phyloP scores from a whole-genome alignment of 2,113 vertebrate species.

The Neomonachus schauinslandi region DNA sequence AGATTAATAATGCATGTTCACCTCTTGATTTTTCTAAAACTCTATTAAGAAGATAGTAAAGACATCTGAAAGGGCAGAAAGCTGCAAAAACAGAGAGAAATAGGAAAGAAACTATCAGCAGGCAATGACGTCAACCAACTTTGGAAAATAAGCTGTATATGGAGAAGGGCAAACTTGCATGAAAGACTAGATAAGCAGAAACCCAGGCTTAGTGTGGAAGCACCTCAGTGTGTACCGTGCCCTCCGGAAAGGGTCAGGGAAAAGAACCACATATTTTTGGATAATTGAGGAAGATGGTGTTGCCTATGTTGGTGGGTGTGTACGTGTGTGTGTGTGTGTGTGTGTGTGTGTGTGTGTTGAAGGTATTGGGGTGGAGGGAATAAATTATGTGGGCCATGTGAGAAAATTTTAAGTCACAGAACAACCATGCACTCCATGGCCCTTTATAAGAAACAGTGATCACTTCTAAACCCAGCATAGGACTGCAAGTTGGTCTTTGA shows the following conservation, averaged over 20 bases:
- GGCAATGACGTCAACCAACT: not conserved
- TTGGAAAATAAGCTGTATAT: not conserved
- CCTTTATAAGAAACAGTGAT: not conserved
- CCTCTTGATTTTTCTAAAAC: not conserved
- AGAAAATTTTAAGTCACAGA: not conserved
- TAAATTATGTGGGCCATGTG: not conserved
- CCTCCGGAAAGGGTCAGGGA: not conserved
- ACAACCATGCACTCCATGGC: not conserved
- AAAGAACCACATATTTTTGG: not conserved
- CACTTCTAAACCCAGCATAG: not conserved
- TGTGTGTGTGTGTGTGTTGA: not conserved
- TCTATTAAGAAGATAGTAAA: not conserved
- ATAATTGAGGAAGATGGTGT: not conserved
- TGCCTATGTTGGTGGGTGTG: not conserved
- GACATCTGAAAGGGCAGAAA: not conserved
- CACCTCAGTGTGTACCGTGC: rapidly evolving
- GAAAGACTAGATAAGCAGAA: not conserved
- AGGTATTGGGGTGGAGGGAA: not conserved
- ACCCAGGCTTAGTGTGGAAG: not conserved
- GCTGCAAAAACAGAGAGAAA: not conserved
- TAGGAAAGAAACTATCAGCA: not conserved
- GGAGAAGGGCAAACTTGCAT: not conserved
- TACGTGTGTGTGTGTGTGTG: not conserved
- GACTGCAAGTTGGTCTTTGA: not conserved
- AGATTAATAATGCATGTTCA: not conserved